phyloP scores from a whole-genome alignment of 2,113 vertebrate species.

The Crypturellus undulatus region DNA sequence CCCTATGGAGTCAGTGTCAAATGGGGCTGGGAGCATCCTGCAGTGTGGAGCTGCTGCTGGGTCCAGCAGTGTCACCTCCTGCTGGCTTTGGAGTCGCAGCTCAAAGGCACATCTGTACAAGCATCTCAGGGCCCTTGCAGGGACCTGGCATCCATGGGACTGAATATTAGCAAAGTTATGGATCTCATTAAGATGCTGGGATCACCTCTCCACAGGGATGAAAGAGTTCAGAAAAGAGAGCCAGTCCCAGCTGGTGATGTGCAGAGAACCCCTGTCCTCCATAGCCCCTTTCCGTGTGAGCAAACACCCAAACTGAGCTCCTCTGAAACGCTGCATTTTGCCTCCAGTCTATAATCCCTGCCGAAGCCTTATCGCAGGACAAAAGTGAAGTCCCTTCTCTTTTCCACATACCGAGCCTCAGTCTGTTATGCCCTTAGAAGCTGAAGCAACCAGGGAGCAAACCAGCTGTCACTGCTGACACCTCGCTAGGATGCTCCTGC shows the following conservation, averaged over 20 bases:
- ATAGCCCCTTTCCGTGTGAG: neutral
- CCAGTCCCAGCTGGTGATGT: neutral
- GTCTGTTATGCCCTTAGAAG: neutral
- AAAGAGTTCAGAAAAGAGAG: neutral
- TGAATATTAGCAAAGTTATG: accelerated
- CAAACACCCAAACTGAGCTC: neutral
- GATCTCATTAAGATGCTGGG: neutral
- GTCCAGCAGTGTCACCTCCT: too few species aligned
- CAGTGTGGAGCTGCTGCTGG: neutral
- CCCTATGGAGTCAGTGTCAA: too few species aligned
- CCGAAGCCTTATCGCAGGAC: neutral
- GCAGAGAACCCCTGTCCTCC: neutral
- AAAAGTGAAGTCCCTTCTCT: neutral
- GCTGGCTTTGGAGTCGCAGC: too few species aligned
- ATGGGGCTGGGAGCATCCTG: neutral
- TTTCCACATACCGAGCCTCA: neutral
- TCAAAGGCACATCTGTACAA: neutral
- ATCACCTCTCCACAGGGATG: neutral
- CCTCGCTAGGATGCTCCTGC: neutral
- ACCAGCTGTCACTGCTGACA: neutral
- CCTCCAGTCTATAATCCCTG: neutral
- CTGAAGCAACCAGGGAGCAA: neutral
- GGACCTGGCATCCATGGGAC: neutral
- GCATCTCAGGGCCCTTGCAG: neutral
- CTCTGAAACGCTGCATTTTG: neutral